Base-by-base conservation (phyloP, 2,888 invertebrate genomes). In the Acanthacorydalis orientalis region DNA sequence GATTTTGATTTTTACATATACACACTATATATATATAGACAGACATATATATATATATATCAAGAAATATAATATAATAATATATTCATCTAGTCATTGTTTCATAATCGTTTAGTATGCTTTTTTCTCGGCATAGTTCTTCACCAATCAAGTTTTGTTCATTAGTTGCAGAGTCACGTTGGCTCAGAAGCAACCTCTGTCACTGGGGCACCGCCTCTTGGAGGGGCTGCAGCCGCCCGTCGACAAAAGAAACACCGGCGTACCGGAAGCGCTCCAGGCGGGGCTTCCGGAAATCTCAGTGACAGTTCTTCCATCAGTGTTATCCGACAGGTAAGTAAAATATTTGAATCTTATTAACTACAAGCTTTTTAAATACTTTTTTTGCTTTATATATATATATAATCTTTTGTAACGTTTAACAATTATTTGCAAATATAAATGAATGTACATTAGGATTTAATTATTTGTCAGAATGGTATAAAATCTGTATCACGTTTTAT, bases 171-270 rank as follows among this genome's bases (percentile, higher is more conserved):
- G 40, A 47, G 47, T 47, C 47, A 47, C 47, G 47, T 47, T 47
- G 47, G 47, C 33, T 42, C 42, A 12, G 47, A 43, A 16, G 43
- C 31, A 14, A 37, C 35, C 14, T 16, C 31, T 37, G 23, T 57
- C 63, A 68, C 38, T 38, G 67, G 59, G 65, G 65, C 60, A 64
- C 70, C 64, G 65, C 63, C 65, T 66, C 65, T 62, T 55, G 56
- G 55, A 53, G 61, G 58, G 55, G 56, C 57, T 51, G 56, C 54
- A 55, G 58, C 57, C 58, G 56, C 66, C 62, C 68, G 70, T 62
- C 63, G 64, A 61, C 62, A 47, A 33, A 42, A 47, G 23, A 47
- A 61, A 54, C 61, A 61, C 57, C 65, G 67, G 59, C 64, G 53
- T 37, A 43, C 47, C 35, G 42, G 35, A 23, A 47, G 34, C 14